Base-by-base conservation (phyloP, 2,797 vertebrate species). In the Melopsittacus undulatus region DNA sequence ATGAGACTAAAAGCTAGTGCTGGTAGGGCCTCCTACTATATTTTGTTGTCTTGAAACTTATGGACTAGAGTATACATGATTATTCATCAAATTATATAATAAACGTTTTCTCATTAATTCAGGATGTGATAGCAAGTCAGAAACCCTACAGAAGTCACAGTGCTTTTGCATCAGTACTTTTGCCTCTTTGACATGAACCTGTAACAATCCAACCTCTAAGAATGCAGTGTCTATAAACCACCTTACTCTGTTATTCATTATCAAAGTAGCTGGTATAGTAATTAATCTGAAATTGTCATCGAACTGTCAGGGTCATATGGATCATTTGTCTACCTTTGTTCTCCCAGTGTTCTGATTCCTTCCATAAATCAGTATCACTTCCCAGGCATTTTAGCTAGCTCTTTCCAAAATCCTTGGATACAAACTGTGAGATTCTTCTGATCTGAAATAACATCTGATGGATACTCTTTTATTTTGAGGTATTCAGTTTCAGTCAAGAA, bases 401-500 rank as follows among this genome's bases (percentile, higher is more conserved):
- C 43, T 87, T 87, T 87, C 46, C 21, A 54, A 88, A 88, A 86
- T 59, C 40, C 49, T 87, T 56, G 81, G n/a, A 66, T 78, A 40
- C n/a, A 79, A 79, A 87, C 67, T 0, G 0, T 73, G 76, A 90
- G 76, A 66, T 94, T 94, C 57, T 92, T 91, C 38, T 90, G 66
- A 59, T 92, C 62, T 95, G 72, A 83, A 88, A 38, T 95, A 59
- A 67, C 1, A 51, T 90, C 85, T 91, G 87, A 66, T 87, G 74
- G 46, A 22, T 0, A 0, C 46, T 92, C 69, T 66, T 91, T 92
- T 59, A 92, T 67, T 59, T 59, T 95, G 64, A 30, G 2, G 46
- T 76, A 30, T 94, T 96, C 36, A 29, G 88, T 95, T 95, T 79
- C 93, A 69, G 90, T 95, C 66, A 63, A 87, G 83, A 94, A 88